These are phyloP conservation scores for Apis florea DNA, from an alignment of 1,140 invertebrate genomes.

Conservation along the genomic window DNA sequence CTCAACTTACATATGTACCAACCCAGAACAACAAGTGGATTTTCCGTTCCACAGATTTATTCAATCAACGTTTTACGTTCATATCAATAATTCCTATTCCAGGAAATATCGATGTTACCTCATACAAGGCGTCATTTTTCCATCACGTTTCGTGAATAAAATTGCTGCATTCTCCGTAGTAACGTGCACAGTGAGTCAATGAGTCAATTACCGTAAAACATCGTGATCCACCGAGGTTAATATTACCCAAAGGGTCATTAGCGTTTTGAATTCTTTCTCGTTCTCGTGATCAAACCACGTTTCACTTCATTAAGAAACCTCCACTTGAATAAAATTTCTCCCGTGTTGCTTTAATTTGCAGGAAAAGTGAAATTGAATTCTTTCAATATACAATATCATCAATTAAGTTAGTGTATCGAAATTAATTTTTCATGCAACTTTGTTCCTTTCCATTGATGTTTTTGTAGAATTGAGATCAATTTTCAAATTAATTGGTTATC, in stretches of 20 bases:
- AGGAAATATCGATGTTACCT: not conserved
- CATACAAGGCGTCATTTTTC: not conserved
- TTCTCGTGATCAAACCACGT: not conserved
- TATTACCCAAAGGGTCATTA: constrained; percentile 11
- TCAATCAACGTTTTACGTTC: not conserved
- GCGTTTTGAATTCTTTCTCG: constrained; percentile 26
- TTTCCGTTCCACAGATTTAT: not conserved
- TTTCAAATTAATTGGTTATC: no score
- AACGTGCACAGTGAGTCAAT: constrained; percentile 4
- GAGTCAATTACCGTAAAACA: constrained; percentile 29
- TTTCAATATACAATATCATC: no score
- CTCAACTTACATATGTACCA: no score
- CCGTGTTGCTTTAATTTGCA: not conserved
- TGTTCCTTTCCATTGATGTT: no score
- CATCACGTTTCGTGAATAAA: not conserved
- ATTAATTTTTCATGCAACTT: no score
- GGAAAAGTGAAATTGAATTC: no score
- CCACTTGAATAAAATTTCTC: not conserved
- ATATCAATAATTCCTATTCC: not conserved
- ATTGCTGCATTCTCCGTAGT: not conserved
- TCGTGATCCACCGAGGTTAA: not conserved
- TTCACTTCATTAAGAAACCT: not conserved
- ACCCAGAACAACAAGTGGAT: not conserved
- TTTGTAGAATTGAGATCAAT: no score
- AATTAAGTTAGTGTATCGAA: no score